phyloP scores from a whole-genome alignment of 2,888 invertebrate genomes.

The Leptopilina drosophilae region DNA sequence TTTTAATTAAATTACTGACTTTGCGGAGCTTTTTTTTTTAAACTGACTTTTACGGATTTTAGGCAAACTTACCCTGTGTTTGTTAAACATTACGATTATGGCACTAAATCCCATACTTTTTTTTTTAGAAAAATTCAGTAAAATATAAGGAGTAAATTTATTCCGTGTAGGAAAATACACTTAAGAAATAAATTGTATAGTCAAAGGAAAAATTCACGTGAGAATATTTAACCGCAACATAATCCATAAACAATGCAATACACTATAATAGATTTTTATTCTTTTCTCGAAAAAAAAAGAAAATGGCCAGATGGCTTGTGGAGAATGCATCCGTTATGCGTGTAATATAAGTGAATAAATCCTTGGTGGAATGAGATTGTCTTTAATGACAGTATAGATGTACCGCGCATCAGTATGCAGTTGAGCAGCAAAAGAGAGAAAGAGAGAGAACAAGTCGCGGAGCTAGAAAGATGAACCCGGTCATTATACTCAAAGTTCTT shows the following conservation, averaged over 20 bases:
- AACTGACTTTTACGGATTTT: no score
- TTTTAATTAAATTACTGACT: no score
- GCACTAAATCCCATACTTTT: no score
- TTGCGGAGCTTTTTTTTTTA: no score
- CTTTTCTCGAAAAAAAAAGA: background rate
- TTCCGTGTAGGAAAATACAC: no score
- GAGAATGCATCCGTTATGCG: slow-evolving; percentile 21
- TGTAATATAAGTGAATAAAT: slow-evolving; percentile 24
- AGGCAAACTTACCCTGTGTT: no score
- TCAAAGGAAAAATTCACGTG: background rate
- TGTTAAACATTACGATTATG: no score
- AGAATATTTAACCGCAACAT: background rate
- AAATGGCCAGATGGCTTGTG: slow-evolving; percentile 7
- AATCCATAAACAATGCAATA: background rate
- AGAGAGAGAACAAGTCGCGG: background rate
- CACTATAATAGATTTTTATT: background rate
- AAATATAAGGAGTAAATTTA: no score
- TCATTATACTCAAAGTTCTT: slow-evolving; percentile 20
- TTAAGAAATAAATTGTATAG: no score
- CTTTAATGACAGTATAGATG: slow-evolving; percentile 12
- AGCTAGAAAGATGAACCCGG: slow-evolving; percentile 26
- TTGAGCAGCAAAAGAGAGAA: no score
- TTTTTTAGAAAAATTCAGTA: no score
- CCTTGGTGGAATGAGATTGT: slow-evolving; percentile 23
- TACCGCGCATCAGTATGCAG: slow-evolving; percentile 15